Base-by-base conservation (phyloP, 1,140 invertebrate genomes). In the Drosophila tristis region DNA sequence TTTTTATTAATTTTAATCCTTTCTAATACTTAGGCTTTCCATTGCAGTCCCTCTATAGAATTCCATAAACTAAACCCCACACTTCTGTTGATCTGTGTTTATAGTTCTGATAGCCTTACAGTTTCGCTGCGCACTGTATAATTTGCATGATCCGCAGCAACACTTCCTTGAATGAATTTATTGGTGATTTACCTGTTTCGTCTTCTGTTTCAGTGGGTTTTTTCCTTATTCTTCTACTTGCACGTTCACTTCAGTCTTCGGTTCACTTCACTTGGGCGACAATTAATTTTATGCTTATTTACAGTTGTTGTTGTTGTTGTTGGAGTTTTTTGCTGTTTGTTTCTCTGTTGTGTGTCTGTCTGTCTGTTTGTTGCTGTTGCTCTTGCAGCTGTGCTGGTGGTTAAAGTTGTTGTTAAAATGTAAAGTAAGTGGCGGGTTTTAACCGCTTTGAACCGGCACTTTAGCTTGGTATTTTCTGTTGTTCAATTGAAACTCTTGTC, bases 401-500 rank as follows among this genome's bases (percentile, higher is more conserved):
- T 58, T 58, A 47, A 16, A 23, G 43, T 60, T 23, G 45, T 39
- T 50, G 13, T 42, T 56, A 11, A 35, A 25, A 23, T 42, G 61
- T 63, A 58, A 35, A 29, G 53, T 58, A 26, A 50, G 29, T 54
- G 48, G 56, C 62, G 65, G 80, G 68, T 4, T 57, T 11, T 58
- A 76, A 84, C 71, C 57, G 55, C 80, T 84, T 84, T 55, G 39
- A 79, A 64, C 80, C 72, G 55, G 48, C 54, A 45, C 20, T 25
- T 50, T 20, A 47, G 48, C 57, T 72, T 72, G 42, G 35, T 65
- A 48, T 75, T 64, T 62, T 54, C 35, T 15, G 42, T 44, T 68
- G 13, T 57, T 70, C 9, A 42, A 16, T 68, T 68, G 20, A 76
- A 54, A 59, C 54, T 76, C 63, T 81, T 43, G 31, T 53, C 39